Conservation (phyloP, 2,888 invertebrate genomes). For the Parelbella ahira region DNA sequence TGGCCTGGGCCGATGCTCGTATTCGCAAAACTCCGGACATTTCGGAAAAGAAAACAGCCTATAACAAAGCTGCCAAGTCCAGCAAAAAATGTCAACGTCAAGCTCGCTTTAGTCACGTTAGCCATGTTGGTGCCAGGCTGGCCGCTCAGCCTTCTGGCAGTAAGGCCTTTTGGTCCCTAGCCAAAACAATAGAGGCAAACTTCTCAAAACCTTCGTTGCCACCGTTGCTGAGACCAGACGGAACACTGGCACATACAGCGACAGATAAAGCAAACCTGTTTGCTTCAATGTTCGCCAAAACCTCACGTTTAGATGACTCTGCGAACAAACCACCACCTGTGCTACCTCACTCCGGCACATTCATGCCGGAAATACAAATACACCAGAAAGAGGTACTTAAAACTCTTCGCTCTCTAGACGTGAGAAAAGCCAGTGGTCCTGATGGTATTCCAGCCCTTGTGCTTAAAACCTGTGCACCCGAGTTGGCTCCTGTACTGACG, state of each 20-base stretch:
- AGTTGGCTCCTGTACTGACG: constrained; percentile 14
- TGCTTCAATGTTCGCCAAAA: constrained; percentile 11
- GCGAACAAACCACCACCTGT: neutral
- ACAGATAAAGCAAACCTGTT: constrained; percentile 3
- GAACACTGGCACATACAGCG: constrained; percentile 19
- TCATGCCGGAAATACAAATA: neutral
- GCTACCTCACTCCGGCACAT: no score
- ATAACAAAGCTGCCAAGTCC: constrained; percentile 21
- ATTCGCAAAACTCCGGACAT: constrained; percentile 16
- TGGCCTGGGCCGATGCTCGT: constrained; percentile 23
- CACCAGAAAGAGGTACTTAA: constrained; percentile 8
- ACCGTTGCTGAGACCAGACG: constrained; percentile 24
- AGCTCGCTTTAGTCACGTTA: no score
- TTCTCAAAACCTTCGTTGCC: constrained; percentile 25
- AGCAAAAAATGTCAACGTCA: constrained; percentile 12
- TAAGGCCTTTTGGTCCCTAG: constrained; percentile 20
- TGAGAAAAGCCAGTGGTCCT: constrained; percentile 21
- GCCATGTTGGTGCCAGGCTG: no score
- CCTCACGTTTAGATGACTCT: constrained; percentile 1
- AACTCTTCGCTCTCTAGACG: constrained; percentile 3
- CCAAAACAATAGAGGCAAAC: constrained; percentile 26
- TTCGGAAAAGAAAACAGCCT: constrained; percentile 11
- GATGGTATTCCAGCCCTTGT: constrained; percentile 15
- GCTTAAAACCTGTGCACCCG: constrained; percentile 8
- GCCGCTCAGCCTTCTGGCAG: no score